Base-by-base conservation (phyloP, 2,888 invertebrate species). In the Alcis repandata region DNA sequence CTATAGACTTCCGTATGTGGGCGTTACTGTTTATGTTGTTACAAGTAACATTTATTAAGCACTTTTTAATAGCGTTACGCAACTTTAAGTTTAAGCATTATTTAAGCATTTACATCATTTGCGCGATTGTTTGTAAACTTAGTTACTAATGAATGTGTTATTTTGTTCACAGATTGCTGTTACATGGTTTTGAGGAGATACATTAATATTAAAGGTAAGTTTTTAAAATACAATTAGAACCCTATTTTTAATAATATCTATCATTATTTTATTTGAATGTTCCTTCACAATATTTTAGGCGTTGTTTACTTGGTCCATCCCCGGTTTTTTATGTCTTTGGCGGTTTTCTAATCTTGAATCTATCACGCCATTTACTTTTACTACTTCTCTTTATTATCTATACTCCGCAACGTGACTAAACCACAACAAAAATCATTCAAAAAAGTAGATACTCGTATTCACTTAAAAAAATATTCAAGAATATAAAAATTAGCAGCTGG, bases 171-270 rank as follows among this genome's bases (percentile, higher is more conserved):
- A 87, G 87, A 72, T 83, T 72, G 65, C 66, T 67, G 72, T 68
- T 66, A 70, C 76, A 74, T 71, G 77, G 71, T 63, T 67, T 63
- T 65, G 69, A 57, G 70, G 78, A 72, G 80, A 58, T 77, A 80
- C 79, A 78, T 75, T 77, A 71, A 72, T 76, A 75, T 72, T 77
- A 72, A 67, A 87, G 88, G 88, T 88, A 65, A 75, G 76, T 63
- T 63, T 48, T 15, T 1, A 22, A 45, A 43, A 1, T 19, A 0
- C 8, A 17, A 17, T 41, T 41, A 41, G 7, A n/a, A 41, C 8
- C 17, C n/a, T 38, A 1, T 13, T 4, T n/a, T 38, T n/a, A n/a
- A n/a, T n/a, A 38, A 38, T 38, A n/a, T n/a, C n/a, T n/a, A 38
- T 6, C 27, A 27, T 27, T 27, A 27, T 4, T 27, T 27, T 27